Base-by-base conservation (phyloP, 2,888 invertebrate species). In the Leptothorax acervorum region DNA sequence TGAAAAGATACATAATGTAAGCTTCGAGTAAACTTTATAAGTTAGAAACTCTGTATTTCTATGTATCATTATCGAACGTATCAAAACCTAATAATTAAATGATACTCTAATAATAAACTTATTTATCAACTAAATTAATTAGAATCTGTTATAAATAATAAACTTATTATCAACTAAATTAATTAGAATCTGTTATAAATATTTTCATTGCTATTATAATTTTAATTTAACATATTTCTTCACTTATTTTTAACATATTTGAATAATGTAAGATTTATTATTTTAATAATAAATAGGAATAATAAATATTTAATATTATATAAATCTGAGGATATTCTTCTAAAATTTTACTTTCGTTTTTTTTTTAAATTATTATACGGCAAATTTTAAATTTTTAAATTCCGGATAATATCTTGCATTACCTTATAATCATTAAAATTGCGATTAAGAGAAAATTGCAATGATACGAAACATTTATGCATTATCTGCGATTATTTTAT, bases 1-100 rank as follows among this genome's bases (percentile, higher is more conserved):
- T 74, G 60, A 60, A 74, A 18, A 62, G 28, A 60, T 60, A 73
- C 8, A 2, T 39, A 71, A 71, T 48, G 51, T n/a, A 45, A 5
- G 45, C 11, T 28, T 31, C 18, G 31, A 28, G 15, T 11, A 12
- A 42, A 31, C n/a, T 45, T 74, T 62, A 18, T 6, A 35, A n/a
- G 6, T 51, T 45, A 15, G 15, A 3, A 68, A 51, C 8, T 51
- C n/a, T 35, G 8, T 6, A 12, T 6, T 70, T 18, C 12, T n/a
- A 48, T 23, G 2, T 28, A 48, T 31, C 31, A 51, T 31, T 51
- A 51, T 51, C 35, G 0, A 9, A 31, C 11, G 5, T 65, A 65
- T 28, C 8, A 31, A 65, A 68, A 51, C 12, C 4, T 68, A 31
- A 28, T 48, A 68, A 42, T 39, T n/a, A 11, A 65, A 39, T 39